These are phyloP conservation scores for Myotis brandtii DNA, from an alignment of 2,113 vertebrate genomes.

Conservation along the genomic window DNA sequence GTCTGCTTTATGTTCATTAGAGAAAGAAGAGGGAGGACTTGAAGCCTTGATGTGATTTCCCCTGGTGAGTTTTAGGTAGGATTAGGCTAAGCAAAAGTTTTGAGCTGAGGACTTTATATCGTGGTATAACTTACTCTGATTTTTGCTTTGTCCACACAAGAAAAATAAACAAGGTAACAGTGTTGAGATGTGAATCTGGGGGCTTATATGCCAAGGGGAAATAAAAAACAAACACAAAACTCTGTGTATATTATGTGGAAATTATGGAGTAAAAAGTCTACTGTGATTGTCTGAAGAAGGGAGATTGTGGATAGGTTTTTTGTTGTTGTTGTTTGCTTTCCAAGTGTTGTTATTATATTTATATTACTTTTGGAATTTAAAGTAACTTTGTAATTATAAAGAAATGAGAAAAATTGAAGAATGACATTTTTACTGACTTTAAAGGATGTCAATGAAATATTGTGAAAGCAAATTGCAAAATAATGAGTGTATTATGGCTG, in stretches of 20 bases:
- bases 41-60: not conserved
- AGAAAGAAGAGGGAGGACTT: not conserved
- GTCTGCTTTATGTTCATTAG: not conserved
- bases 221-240: conserved; percentile 1
- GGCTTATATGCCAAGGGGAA: not conserved
- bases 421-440: not conserved
- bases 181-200: not conserved
- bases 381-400: conserved; percentile 1
- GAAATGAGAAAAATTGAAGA: conserved; percentile 20
- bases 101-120: not conserved
- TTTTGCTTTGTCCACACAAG: conserved; percentile 4
- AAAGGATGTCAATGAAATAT: not conserved
- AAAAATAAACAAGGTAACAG: not conserved
- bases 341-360: not conserved
- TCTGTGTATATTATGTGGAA: not conserved
- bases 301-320: not conserved
- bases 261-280: not conserved
- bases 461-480: not conserved
- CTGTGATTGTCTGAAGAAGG: not conserved
- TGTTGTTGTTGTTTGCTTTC: not conserved
- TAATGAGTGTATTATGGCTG: not conserved
- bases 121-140: not conserved
- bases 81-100: not conserved
- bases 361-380: not conserved
- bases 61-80: not conserved